These are phyloP conservation scores for Rhipidura dahli DNA, from an alignment of 2,113 vertebrate species.

Conservation along the genomic window DNA sequence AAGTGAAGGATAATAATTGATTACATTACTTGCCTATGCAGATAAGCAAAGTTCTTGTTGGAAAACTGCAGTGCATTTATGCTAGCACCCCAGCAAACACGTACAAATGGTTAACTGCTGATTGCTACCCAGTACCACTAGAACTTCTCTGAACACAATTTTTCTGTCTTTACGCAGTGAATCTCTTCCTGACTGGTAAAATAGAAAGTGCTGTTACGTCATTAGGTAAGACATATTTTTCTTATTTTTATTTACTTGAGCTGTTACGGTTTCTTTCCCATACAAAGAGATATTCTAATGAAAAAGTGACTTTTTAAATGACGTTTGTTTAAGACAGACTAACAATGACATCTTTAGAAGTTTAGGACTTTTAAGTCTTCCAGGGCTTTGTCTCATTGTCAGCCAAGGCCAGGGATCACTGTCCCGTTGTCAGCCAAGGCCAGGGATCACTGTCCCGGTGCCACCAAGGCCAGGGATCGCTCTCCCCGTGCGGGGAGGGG, in stretches of 20 bases:
- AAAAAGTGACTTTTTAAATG: not conserved
- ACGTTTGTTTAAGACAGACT: not conserved
- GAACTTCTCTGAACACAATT: not conserved
- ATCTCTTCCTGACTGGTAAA: conserved; percentile 74
- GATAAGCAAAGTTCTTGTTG: not conserved
- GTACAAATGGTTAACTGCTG: not conserved
- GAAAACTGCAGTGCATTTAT: not conserved
- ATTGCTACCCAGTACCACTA: not conserved
- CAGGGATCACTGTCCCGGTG: not conserved
- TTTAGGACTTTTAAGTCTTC: not conserved
- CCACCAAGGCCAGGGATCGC: not conserved
- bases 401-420: not conserved
- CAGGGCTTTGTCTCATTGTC: not conserved
- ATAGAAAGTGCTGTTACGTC: conserved; percentile 74
- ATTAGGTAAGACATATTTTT: conserved; percentile 54
- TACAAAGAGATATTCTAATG: not conserved
- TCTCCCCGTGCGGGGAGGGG: not conserved
- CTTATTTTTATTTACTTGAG: not conserved
- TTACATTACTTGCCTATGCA: not conserved
- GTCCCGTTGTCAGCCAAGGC: not conserved
- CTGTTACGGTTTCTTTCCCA: not conserved
- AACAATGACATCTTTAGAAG: not conserved
- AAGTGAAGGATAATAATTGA: not conserved
- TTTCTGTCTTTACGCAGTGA: conserved; percentile 71
- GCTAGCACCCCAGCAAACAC: not conserved